These are phyloP conservation scores for Nothobranchius furzeri DNA, from an alignment of 2,113 vertebrate species.

Conservation along the genomic window DNA sequence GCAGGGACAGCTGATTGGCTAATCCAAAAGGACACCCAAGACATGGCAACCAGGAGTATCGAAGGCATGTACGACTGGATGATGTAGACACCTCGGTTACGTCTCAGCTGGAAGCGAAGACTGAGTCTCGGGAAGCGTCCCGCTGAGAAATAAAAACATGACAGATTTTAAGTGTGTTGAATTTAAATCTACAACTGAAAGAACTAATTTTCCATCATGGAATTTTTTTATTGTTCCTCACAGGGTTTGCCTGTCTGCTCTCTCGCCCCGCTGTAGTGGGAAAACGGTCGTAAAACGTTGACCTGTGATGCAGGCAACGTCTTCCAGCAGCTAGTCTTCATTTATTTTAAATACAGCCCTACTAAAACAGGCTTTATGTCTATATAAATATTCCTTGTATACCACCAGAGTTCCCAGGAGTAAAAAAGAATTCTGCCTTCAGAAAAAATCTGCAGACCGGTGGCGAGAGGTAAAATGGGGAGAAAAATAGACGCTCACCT, in stretches of 20 bases:
- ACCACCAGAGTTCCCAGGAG: constrained; percentile 27
- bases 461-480: neutral
- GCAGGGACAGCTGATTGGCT: constrained; percentile 97
- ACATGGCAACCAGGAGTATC: constrained; percentile 95
- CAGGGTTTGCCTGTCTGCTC: neutral
- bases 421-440: constrained; percentile 30
- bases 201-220: constrained; percentile 31
- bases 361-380: constrained; percentile 29
- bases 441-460: constrained; percentile 28
- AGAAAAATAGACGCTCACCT: constrained; percentile 75
- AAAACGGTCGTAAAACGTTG: constrained; percentile 8
- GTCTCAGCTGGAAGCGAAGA: constrained; percentile 88
- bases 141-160: constrained; percentile 73
- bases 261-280: constrained; percentile 9
- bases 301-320: constrained; percentile 13
- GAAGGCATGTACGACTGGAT: constrained; percentile 98
- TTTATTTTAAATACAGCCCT: constrained; percentile 39
- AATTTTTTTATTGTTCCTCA: constrained; percentile 23
- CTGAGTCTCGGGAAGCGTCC: constrained; percentile 94
- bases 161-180: neutral
- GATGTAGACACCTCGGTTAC: constrained; percentile 96
- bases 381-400: constrained; percentile 47
- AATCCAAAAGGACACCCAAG: constrained; percentile 99
- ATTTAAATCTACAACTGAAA: constrained; percentile 21
- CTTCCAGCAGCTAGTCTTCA: constrained; percentile 27